Evolutionary conservation across 2,888 invertebrate genomes (phyloP).

Genomic region (Monoplex corrugatus): DNA sequence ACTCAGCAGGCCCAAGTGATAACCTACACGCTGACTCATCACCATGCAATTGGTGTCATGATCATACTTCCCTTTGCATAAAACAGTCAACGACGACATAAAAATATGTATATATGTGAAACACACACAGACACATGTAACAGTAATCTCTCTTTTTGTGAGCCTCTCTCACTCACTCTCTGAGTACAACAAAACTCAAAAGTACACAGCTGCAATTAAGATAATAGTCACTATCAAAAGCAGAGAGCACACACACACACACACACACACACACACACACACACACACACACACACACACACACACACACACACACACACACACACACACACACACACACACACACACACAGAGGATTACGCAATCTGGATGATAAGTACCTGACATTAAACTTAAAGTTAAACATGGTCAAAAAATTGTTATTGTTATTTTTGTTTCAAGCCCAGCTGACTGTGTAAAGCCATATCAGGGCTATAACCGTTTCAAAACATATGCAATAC

Average conservation of each 20-base stretch:
- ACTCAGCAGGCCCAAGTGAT: too few relatives aligned
- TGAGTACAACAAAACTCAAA: neutral
- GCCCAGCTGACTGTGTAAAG: too few relatives aligned
- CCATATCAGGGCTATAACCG: too few relatives aligned
- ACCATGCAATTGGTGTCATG: too few relatives aligned
- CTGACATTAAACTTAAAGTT: neutral
- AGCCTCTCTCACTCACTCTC: neutral
- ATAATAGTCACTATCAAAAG: neutral
- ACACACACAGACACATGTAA: slow-evolving; percentile 25
- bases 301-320: slow-evolving; percentile 2
- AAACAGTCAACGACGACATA: too few relatives aligned
- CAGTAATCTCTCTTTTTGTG: too few relatives aligned
- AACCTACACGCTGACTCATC: too few relatives aligned
- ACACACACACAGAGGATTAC: slow-evolving; percentile 13
- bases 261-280: neutral
- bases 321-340: slow-evolving; percentile 9
- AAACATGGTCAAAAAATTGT: neutral
- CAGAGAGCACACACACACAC: slow-evolving; percentile 18
- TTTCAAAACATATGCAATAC: too few relatives aligned
- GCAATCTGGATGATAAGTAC: too few relatives aligned
- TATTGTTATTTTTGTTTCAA: too few relatives aligned
- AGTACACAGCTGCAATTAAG: neutral
- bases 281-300: slow-evolving; percentile 21
- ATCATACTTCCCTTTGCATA: too few relatives aligned
- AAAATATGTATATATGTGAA: too few relatives aligned